phyloP scores from a whole-genome alignment of 2,113 vertebrate species.

The Scopus umbretta region DNA sequence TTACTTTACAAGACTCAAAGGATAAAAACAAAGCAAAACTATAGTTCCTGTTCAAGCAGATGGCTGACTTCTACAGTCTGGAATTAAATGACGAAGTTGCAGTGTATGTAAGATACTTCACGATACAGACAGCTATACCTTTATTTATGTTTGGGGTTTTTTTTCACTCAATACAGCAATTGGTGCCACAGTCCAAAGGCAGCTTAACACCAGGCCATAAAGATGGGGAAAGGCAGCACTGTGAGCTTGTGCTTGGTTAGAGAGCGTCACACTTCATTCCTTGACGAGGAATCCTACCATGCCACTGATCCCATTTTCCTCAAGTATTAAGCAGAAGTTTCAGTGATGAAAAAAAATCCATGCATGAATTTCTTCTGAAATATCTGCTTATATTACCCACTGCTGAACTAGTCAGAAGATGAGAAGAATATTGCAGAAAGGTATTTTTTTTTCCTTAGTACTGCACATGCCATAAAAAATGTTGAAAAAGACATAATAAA shows the following conservation, averaged over 20 bases:
- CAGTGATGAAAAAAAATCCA: neutral
- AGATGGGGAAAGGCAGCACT: neutral
- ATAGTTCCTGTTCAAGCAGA: neutral
- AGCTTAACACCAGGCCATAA: neutral
- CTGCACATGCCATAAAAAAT: neutral
- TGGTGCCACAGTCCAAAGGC: neutral
- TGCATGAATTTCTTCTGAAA: conserved; percentile 1
- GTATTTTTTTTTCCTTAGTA: neutral
- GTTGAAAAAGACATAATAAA: conserved; percentile 1
- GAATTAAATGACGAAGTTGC: neutral
- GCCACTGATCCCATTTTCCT: neutral
- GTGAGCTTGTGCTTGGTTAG: neutral
- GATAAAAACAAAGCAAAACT: neutral
- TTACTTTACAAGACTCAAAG: neutral
- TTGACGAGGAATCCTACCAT: neutral
- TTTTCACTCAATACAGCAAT: neutral
- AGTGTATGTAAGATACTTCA: neutral
- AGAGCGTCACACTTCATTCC: neutral
- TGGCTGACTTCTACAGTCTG: neutral
- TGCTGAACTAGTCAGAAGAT: neutral
- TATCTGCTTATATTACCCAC: neutral
- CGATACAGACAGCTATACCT: neutral
- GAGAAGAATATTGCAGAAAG: neutral
- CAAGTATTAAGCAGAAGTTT: neutral
- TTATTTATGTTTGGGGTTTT: neutral